Evolutionary conservation across 2,113 vertebrate genomes (phyloP).

Genomic region (Nestor notabilis): DNA sequence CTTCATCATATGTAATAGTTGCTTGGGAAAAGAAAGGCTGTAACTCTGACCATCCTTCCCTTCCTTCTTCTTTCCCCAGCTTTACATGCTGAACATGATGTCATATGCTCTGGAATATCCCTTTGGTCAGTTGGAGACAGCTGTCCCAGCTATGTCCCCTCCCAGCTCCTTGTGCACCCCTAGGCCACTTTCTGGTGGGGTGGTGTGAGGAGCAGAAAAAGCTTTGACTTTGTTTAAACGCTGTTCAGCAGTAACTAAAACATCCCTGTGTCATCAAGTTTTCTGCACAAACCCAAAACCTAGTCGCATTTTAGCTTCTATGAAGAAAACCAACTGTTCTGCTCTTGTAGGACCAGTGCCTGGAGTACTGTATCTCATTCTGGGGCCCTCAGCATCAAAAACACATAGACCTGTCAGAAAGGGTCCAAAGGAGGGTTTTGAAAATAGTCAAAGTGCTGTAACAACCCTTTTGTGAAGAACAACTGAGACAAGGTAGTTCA

Average conservation of each 20-base stretch:
- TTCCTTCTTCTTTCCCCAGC: background rate
- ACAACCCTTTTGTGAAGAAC: background rate
- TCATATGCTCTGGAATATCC: background rate
- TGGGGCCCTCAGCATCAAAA: background rate
- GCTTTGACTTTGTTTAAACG: background rate
- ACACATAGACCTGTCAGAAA: background rate
- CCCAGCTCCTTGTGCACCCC: background rate
- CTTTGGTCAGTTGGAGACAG: background rate
- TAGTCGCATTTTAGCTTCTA: background rate
- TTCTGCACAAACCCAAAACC: background rate
- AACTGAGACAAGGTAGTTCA: background rate
- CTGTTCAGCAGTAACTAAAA: background rate
- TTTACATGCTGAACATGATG: background rate
- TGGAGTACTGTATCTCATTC: background rate
- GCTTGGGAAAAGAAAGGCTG: background rate
- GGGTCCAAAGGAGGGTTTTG: background rate
- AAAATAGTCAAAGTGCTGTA: background rate
- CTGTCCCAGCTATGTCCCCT: background rate
- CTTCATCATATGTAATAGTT: background rate
- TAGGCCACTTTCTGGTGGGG: background rate
- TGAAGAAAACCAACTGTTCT: background rate
- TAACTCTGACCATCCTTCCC: background rate
- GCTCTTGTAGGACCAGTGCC: fast-evolving
- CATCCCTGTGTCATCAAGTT: background rate
- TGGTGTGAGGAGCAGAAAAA: background rate